Conservation (phyloP, 2,888 invertebrate species). For the Cryptus armator region DNA sequence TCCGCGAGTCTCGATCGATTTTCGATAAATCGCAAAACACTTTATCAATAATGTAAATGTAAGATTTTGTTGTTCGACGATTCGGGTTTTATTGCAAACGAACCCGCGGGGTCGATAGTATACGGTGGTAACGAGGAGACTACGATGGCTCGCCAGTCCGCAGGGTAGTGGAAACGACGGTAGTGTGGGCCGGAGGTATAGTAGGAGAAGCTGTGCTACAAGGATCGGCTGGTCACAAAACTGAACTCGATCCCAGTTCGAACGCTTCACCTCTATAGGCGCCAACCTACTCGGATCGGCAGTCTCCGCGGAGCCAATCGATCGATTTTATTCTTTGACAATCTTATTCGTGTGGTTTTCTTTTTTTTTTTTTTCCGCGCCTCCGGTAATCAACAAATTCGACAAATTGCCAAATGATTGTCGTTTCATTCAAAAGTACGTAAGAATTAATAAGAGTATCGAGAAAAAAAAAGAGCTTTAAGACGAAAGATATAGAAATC, state of each 20-base stretch:
- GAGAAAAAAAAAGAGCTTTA: not conserved
- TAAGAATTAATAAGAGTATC: conserved; percentile 11
- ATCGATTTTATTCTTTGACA: conserved; percentile 21
- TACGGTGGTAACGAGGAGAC: conserved; percentile 32
- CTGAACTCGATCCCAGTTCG: conserved; percentile 80
- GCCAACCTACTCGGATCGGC: conserved; percentile 51
- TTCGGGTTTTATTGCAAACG: not conserved
- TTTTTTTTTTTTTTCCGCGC: not conserved
- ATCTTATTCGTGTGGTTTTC: not conserved
- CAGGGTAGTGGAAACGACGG: conserved; percentile 78
- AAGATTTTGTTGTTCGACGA: not conserved
- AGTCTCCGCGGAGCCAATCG: conserved; percentile 30
- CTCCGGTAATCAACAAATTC: not conserved
- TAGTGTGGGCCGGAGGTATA: conserved; percentile 74
- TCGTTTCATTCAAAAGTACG: conserved; percentile 59
- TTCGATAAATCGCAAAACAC: not conserved
- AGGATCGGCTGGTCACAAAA: conserved; percentile 78
- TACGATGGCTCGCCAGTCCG: conserved; percentile 34
- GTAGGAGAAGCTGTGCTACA: conserved; percentile 73
- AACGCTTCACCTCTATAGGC: conserved; percentile 76
- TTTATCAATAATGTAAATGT: not conserved
- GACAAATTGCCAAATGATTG: conserved; percentile 26
- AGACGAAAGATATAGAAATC: not conserved
- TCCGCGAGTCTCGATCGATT: not conserved
- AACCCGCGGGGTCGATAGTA: conserved; percentile 40